Evolutionary conservation across 2,888 invertebrate species (phyloP), one percentile per base, ranked within the genome.

Genomic region (Limenitis camilla): DNA sequence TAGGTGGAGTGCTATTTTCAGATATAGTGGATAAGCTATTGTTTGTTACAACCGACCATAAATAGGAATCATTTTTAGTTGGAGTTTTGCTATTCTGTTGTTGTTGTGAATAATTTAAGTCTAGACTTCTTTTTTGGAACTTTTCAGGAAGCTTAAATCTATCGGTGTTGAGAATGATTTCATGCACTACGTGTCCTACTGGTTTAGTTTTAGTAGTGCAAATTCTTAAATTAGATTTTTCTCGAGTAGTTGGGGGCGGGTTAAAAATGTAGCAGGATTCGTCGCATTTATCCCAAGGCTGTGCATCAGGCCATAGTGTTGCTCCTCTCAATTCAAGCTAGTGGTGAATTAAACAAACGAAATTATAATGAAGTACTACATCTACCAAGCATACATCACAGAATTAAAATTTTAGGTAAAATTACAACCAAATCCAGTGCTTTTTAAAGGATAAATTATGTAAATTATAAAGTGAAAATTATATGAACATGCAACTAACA

Each of bases 281-380:
- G 64, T 84, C 79, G 76, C 64, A 78, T 58, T 67, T 71, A 57
- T 78, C 74, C 86, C 86, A 86, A 59, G 83, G 81, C 59, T 74
- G 72, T 65, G 69, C 67, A 59, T 62, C 67, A 65, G 78, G 75
- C 80, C 81, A 83, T 56, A 84, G 69, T 61, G 74, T 67, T 58
- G 74, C 66, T 61, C 73, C 76, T 60, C 76, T 81, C 33, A 74
- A 76, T 79, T 85, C 86, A 79, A 87, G 83, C 85, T 86, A 79
- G 65, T 76, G 56, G 64, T 76, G 68, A 64, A 72, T 73, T 72
- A 75, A 69, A 67, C 71, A 61, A 60, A 64, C 59, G 65, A 53
- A 61, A 63, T 65, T 63, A 50, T 59, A 52, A 51, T 52, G 50
- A 59, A 62, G 56, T 56, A 59, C 59, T 58, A 56, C 53, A 60